These are phyloP conservation scores for Sinentomon sp. DNA, from an alignment of 2,888 invertebrate species.

Conservation along the genomic window DNA sequence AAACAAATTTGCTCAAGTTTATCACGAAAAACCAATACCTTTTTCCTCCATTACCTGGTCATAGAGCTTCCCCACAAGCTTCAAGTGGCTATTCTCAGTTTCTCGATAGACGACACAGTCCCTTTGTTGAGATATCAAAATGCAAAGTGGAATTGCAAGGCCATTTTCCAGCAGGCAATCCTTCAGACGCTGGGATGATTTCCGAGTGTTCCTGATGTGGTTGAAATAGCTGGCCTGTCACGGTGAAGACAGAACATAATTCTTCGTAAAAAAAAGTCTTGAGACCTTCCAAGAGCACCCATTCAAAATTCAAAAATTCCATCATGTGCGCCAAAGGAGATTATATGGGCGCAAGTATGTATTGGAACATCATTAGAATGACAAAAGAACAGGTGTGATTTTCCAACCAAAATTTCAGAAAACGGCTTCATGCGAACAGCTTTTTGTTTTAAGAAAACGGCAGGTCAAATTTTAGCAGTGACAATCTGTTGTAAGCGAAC, in stretches of 20 bases:
- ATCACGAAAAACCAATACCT: constrained; percentile 3
- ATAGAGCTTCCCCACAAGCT: constrained; percentile 50
- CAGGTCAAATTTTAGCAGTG: no score
- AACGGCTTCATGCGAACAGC: no score
- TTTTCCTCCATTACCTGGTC: constrained; percentile 26
- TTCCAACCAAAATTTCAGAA: no score
- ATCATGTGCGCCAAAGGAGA: no score
- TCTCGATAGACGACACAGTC: constrained; percentile 75
- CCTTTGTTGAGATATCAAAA: constrained; percentile 87
- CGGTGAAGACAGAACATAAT: constrained; percentile 17
- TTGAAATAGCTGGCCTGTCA: constrained; percentile 93
- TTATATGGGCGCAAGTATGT: no score
- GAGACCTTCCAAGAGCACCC: no score
- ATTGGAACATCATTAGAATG: no score
- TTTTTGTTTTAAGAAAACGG: no score
- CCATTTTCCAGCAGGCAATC: constrained; percentile 83
- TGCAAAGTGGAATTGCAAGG: constrained; percentile 69
- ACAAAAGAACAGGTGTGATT: no score
- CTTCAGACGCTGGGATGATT: constrained; percentile 75
- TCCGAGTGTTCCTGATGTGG: constrained; percentile 84
- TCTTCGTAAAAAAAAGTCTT: constrained; percentile 2
- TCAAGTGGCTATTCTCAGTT: constrained; percentile 41
- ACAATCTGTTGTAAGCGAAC: no score
- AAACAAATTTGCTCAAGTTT: constrained; percentile 4
- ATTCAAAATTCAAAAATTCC: no score